Percentiles rank a stretch among this genome's conserved stretches.
These are phyloP conservation scores for Ceyx margarethae DNA, from an alignment of 2,113 vertebrate genomes.

Conservation along the genomic window DNA sequence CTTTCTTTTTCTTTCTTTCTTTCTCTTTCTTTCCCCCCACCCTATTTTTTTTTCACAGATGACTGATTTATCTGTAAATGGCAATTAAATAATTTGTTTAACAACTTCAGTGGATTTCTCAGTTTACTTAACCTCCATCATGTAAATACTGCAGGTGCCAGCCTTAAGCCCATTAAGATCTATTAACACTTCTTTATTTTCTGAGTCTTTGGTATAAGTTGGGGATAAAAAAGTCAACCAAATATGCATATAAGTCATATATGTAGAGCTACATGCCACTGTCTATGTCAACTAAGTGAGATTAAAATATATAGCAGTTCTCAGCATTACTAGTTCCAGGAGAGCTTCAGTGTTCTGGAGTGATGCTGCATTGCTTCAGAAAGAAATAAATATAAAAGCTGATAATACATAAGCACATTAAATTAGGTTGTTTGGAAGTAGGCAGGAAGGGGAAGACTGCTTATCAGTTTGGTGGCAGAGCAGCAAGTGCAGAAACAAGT, in stretches of 20 bases:
- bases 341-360: neutral
- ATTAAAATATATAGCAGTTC: neutral
- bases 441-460: neutral
- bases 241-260: neutral
- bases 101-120: constrained; percentile 70
- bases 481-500: neutral
- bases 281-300: neutral
- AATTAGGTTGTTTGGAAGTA: neutral
- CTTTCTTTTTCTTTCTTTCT: neutral
- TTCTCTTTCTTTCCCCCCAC: neutral
- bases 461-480: neutral
- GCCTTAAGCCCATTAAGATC: neutral
- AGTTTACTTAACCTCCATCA: constrained; percentile 23
- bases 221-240: neutral
- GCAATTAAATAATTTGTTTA: constrained; percentile 80
- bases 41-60: constrained; percentile 29
- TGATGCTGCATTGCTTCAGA: neutral
- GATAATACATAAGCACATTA: neutral
- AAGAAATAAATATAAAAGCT: neutral
- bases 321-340: neutral
- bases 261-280: neutral
- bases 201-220: neutral
- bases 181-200: neutral
- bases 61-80: constrained; percentile 70
- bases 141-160: neutral